These are phyloP conservation scores for Triplophysa tibetana DNA, from an alignment of 2,113 vertebrate species.

Conservation along the genomic window DNA sequence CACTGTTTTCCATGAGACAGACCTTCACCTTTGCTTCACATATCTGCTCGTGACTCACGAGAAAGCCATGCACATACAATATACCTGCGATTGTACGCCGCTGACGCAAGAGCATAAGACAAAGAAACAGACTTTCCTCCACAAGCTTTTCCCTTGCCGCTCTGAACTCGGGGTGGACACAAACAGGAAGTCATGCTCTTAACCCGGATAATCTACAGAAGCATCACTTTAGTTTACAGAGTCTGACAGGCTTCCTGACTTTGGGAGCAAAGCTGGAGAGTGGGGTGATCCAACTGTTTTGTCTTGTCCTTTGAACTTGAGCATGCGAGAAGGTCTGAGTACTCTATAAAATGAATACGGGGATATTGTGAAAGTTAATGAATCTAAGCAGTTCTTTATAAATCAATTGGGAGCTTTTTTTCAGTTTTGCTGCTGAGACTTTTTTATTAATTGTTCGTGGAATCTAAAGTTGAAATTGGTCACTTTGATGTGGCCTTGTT, in stretches of 20 bases:
- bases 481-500: too few relatives aligned
- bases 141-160: not conserved
- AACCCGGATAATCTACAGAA: not conserved
- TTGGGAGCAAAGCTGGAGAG: not conserved
- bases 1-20: slow-evolving; percentile 22
- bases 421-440: too few relatives aligned
- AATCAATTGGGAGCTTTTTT: too few relatives aligned
- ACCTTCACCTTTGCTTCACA: slow-evolving; percentile 9
- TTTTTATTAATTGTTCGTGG: too few relatives aligned
- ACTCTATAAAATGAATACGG: too few relatives aligned
- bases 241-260: slow-evolving; percentile 17
- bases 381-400: too few relatives aligned
- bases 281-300: not conserved
- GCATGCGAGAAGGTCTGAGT: not conserved
- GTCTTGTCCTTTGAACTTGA: not conserved
- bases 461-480: too few relatives aligned
- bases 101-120: not conserved
- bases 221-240: not conserved
- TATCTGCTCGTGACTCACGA: slow-evolving; percentile 5
- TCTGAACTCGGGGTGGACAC: slow-evolving; percentile 2
- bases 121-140: not conserved
- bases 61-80: not conserved
- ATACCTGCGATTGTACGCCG: not conserved
- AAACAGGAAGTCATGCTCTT: slow-evolving; percentile 27
- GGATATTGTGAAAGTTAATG: too few relatives aligned